Percentiles rank a stretch among this genome's conserved stretches.
Conservation (phyloP, 1,140 invertebrate genomes). For the Heliconius melpomene region DNA sequence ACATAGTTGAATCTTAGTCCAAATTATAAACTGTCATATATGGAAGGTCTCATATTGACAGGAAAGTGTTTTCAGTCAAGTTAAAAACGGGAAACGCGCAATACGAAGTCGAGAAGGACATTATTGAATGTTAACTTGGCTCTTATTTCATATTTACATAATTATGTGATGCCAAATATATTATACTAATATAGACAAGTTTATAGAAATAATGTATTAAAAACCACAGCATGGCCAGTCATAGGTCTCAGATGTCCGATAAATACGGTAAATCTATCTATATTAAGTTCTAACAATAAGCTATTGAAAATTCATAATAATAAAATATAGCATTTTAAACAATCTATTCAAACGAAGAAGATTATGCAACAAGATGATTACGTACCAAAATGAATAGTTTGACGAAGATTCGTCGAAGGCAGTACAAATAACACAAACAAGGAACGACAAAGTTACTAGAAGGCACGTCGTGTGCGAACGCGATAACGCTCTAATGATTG, state of each 20-base stretch:
- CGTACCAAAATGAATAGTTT: slow-evolving; percentile 31
- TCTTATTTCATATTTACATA: too few relatives aligned
- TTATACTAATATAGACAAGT: too few relatives aligned
- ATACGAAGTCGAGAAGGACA: too few relatives aligned
- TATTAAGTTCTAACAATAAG: too few relatives aligned
- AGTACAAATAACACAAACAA: slow-evolving; percentile 59
- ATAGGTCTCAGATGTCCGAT: too few relatives aligned
- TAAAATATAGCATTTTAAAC: background rate
- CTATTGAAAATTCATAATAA: background rate
- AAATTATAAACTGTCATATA: background rate
- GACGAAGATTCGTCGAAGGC: slow-evolving; percentile 47
- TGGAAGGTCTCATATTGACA: background rate
- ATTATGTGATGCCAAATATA: too few relatives aligned
- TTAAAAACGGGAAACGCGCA: too few relatives aligned
- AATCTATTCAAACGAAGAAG: background rate
- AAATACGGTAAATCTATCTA: too few relatives aligned
- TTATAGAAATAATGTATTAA: too few relatives aligned
- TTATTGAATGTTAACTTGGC: too few relatives aligned
- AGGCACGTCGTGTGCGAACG: slow-evolving; percentile 61
- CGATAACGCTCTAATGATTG: slow-evolving; percentile 77
- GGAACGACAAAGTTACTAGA: slow-evolving; percentile 58
- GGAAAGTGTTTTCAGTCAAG: too few relatives aligned
- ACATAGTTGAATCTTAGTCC: background rate
- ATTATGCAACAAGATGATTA: background rate
- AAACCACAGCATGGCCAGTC: too few relatives aligned